These are phyloP conservation scores for Ctenochaetus hawaiiensis DNA, from an alignment of 2,797 vertebrate genomes.

Conservation along the genomic window DNA sequence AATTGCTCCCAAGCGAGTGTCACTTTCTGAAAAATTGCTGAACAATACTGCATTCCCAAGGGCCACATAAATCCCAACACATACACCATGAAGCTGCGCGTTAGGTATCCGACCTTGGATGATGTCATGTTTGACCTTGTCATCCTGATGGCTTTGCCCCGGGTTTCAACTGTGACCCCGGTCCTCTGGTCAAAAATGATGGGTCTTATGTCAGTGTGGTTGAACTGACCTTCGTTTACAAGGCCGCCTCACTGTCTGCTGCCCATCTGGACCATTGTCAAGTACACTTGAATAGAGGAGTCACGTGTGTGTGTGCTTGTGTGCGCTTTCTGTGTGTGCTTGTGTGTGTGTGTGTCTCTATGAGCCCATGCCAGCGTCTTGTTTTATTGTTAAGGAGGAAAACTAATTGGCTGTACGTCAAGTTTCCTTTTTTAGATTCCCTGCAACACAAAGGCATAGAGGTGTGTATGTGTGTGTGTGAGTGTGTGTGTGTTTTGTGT, in stretches of 20 bases:
- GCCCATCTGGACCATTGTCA: constrained; percentile 69
- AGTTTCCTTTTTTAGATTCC: constrained; percentile 61
- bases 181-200: constrained; percentile 48
- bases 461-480: constrained; percentile 13
- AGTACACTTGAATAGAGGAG: constrained; percentile 48
- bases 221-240: constrained; percentile 38
- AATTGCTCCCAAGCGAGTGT: constrained; percentile 14
- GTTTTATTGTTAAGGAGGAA: constrained; percentile 73
- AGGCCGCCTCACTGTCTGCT: constrained; percentile 51
- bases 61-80: constrained; percentile 25
- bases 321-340: constrained; percentile 14
- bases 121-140: constrained; percentile 56
- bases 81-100: constrained; percentile 16
- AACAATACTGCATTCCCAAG: neutral
- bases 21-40: neutral
- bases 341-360: constrained; percentile 30
- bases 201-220: constrained; percentile 28
- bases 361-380: constrained; percentile 62
- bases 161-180: constrained; percentile 63
- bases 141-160: constrained; percentile 36
- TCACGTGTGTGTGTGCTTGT: constrained; percentile 8
- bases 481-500: constrained; percentile 26
- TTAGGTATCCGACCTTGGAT: constrained; percentile 20
- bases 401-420: constrained; percentile 56
- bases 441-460: constrained; percentile 42